Evolutionary conservation across 1,140 invertebrate species (phyloP).

Genomic region (Capitella teleta): DNA sequence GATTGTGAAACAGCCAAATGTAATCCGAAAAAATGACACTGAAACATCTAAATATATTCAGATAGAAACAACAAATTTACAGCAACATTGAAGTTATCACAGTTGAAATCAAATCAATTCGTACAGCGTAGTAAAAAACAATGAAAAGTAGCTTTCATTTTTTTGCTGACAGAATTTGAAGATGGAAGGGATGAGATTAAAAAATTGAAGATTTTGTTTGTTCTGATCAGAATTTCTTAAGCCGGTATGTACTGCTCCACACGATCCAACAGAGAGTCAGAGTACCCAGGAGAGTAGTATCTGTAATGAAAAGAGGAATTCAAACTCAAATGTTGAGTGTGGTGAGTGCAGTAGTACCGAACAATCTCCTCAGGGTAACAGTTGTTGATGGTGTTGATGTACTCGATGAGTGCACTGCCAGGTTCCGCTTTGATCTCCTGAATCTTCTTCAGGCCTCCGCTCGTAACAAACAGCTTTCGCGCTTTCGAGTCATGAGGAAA

Average conservation of each 20-base stretch:
- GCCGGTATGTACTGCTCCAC: constrained; percentile 66
- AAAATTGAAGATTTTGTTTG: too few relatives aligned
- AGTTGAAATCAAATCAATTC: too few relatives aligned
- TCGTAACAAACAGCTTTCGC: constrained; percentile 63
- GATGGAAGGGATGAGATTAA: too few relatives aligned
- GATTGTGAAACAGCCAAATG: too few relatives aligned
- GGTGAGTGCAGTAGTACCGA: constrained; percentile 44
- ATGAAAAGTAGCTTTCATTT: too few relatives aligned
- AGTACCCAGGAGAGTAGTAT: constrained; percentile 69
- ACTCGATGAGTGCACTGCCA: constrained; percentile 58
- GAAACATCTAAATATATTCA: too few relatives aligned
- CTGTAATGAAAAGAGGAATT: constrained; percentile 42
- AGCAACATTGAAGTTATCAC: too few relatives aligned
- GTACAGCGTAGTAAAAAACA: too few relatives aligned
- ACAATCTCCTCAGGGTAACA: constrained; percentile 78
- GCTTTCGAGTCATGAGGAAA: constrained; percentile 66
- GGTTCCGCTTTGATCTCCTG: constrained; percentile 65
- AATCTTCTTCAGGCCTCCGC: constrained; percentile 59
- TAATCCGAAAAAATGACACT: too few relatives aligned
- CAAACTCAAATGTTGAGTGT: not conserved
- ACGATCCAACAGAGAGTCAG: constrained; percentile 59
- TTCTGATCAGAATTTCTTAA: too few relatives aligned
- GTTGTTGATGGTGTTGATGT: constrained; percentile 65
- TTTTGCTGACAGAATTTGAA: too few relatives aligned
- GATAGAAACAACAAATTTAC: too few relatives aligned